Base-by-base conservation (phyloP, 1,140 invertebrate species). In the Nautilus pompilius region DNA sequence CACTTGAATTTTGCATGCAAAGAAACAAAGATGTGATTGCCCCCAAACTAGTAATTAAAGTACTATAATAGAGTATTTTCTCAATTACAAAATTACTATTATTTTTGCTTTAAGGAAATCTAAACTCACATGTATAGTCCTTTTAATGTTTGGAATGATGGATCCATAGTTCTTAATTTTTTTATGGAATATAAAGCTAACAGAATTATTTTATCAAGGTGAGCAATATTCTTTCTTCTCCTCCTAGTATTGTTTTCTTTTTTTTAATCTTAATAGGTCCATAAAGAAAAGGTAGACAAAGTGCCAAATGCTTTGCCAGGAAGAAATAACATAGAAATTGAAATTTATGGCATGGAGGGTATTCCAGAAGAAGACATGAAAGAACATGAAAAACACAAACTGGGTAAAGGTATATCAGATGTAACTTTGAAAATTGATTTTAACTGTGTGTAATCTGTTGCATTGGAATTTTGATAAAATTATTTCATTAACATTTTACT, bases 311-410 rank as follows among this genome's bases (percentile, higher is more conserved):
- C 97, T 60, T 85, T 99, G 73, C 95, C 96, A 69, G 95, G 96
- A 85, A 89, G 96, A 82, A 96, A 94, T 76, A 98, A 97, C 86
- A 96, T 98, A 79, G 96, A 99, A 86, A 95, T 99, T 82, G 98
- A 99, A 89, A 99, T 99, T 77, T 99, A 99, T 88, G 98, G 98
- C 71, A 99, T 99, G 97, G 96, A 99, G 88, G 98, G 98, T 67
- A 99, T 99, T 76, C 97, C 98, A 26, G 89, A 93, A 66, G 92
- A 93, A 76, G 96, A 98, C 87, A 80, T 96, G 45, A 91, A 91
- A 79, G 93, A 96, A 80, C 96, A 98, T 85, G 95, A 98, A 84
- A 88, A 89, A 75, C 90, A 93, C 34, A 91, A 91, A 83, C 88
- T 71, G 41, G 80, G 77, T 64, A 78, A 74, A 70, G 64, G 73